Evolutionary conservation across 2,888 invertebrate genomes (phyloP), one percentile per base, ranked within the genome.

Genomic region (Crematogaster levior): DNA sequence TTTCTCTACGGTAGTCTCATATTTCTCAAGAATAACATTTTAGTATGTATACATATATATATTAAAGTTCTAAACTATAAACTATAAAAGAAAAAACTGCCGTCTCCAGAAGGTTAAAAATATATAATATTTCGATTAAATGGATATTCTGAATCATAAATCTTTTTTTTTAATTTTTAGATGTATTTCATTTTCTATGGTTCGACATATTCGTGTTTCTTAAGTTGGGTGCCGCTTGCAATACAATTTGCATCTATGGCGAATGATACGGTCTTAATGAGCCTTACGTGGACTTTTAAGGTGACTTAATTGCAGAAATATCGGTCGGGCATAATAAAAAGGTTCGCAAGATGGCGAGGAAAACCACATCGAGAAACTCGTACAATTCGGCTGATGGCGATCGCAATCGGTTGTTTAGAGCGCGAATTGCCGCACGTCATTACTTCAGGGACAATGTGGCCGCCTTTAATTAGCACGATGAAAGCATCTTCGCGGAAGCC

Each of bases 231-330:
- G 58, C 48, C 63, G 43, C 40, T 56, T 40, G 85, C 27, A 9
- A 24, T 65, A n/a, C 75, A 77, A 77, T 77, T 75, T 77, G 53
- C 77, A 40, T 68, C 43, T 43, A 30, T 18, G 34, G 30, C 53
- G 66, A 21, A 21, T 61, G 53, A 53, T 56, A 40, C 27, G 53
- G n/a, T 72, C 65, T 77, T 77, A 77, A 77, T 43, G 68, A 77
- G 40, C 7, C 43, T 68, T 77, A 56, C 68, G 24, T 53, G 43
- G 40, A 15, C 66, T 77, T 27, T 53, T 43, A 77, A 70, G 86
- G 74, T 85, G 84, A 90, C 86, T 91, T 91, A 90, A 91, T 91
- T 91, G 86, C 86, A 85, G 87, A 88, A 88, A 88, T 87, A 88
- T 88, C 81, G 86, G 85, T 60, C 74, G 70, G 81, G 82, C 58